Conservation (phyloP, 2,888 invertebrate genomes). For the Protophormia terraenovae region DNA sequence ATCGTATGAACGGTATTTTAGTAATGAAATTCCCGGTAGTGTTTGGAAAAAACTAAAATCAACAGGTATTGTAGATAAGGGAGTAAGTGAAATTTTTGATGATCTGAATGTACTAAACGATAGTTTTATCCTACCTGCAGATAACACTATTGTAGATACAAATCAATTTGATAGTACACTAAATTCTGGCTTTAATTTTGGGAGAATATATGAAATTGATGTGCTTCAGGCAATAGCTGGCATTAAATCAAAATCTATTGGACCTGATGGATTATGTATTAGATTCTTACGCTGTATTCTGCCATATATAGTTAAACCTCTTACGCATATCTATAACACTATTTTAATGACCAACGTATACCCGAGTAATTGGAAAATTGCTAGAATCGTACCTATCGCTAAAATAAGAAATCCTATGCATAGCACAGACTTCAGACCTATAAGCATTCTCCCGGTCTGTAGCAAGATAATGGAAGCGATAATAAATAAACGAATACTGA, state of each 20-base stretch:
- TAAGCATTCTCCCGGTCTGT: neutral
- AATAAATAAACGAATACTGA: neutral
- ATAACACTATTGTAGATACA: neutral
- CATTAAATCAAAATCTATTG: neutral
- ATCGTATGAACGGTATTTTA: neutral
- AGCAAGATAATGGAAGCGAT: neutral
- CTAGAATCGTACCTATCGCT: neutral
- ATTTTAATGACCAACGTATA: no score
- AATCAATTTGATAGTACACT: neutral
- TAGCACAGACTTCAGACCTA: neutral
- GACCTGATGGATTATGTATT: neutral
- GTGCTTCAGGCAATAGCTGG: neutral
- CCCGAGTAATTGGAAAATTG: neutral
- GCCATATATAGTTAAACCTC: neutral
- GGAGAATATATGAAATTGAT: neutral
- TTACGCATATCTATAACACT: neutral
- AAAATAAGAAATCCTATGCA: neutral
- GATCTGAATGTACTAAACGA: neutral
- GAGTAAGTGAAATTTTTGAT: neutral
- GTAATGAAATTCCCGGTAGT: neutral
- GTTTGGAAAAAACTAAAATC: neutral
- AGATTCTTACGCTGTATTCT: neutral
- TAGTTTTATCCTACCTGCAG: neutral
- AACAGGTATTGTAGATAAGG: neutral
- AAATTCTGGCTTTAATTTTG: neutral